Percentiles rank a stretch among this genome's conserved stretches.
Evolutionary conservation across 2,888 invertebrate genomes (phyloP).

Genomic region (Phorcus lineatus): DNA sequence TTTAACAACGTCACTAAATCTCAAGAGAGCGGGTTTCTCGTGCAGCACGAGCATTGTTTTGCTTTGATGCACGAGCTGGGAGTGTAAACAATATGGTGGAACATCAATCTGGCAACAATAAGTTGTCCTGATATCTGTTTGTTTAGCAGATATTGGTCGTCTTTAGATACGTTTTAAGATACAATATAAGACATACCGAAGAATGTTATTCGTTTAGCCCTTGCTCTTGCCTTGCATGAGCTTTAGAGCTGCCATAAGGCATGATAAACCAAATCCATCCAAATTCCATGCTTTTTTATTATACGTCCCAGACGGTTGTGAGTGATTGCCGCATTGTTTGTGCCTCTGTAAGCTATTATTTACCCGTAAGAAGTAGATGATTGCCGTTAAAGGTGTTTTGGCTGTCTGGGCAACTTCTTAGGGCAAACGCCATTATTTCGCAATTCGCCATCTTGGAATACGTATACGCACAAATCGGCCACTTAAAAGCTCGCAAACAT

Average conservation of each 20-base stretch:
- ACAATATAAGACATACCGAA: background rate
- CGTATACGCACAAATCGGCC: constrained; percentile 24
- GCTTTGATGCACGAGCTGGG: background rate
- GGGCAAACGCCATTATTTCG: background rate
- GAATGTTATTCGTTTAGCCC: constrained; percentile 21
- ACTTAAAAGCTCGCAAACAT: constrained; percentile 39
- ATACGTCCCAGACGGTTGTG: constrained; percentile 13
- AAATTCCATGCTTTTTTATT: background rate
- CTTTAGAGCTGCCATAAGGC: background rate
- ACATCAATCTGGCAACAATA: background rate
- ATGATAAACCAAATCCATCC: background rate
- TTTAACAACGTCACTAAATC: constrained; percentile 1
- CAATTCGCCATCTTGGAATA: background rate
- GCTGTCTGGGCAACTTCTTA: background rate
- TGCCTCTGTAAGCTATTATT: constrained; percentile 17
- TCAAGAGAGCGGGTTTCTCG: background rate
- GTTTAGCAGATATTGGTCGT: constrained; percentile 18
- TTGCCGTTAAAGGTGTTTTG: background rate
- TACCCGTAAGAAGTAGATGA: constrained; percentile 1
- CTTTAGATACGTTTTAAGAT: constrained; percentile 18
- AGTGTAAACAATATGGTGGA: constrained; percentile 15
- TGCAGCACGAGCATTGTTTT: background rate
- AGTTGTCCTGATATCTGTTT: constrained; percentile 4
- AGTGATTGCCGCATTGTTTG: constrained; percentile 20
- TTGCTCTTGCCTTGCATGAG: background rate